A percentile compares a stretch with the other conserved stretches of the same genome.
Conservation (phyloP, 2,797 vertebrate genomes). For the Philypnodon macrostomus region DNA sequence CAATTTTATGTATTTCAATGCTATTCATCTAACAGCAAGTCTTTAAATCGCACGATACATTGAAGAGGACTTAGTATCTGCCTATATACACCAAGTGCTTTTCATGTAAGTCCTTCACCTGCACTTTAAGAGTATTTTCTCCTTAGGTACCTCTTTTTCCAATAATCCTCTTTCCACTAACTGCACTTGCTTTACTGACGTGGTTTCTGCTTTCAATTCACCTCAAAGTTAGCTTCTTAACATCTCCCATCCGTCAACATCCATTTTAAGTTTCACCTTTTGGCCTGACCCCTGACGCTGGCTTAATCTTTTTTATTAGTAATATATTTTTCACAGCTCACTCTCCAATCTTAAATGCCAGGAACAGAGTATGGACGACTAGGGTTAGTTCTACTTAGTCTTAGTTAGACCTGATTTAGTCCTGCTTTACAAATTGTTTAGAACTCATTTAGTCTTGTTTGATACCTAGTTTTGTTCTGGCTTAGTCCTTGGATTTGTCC, state of each 20-base stretch:
- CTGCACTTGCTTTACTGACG: slow-evolving; percentile 17
- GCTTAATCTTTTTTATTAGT: neutral
- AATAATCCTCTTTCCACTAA: slow-evolving; percentile 41
- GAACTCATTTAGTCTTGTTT: too few species aligned
- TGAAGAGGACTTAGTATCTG: slow-evolving; percentile 7
- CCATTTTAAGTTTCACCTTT: too few species aligned
- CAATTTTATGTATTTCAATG: too few species aligned
- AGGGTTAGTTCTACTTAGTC: too few species aligned
- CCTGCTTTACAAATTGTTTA: too few species aligned
- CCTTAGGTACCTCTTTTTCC: slow-evolving; percentile 40
- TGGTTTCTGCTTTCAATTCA: slow-evolving; percentile 27
- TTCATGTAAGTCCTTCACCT: slow-evolving; percentile 1
- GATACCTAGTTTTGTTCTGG: too few species aligned
- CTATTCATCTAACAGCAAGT: too few species aligned
- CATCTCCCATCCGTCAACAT: slow-evolving; percentile 3
- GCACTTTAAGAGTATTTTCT: slow-evolving; percentile 15
- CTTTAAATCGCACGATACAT: too few species aligned
- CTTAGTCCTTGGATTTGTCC: too few species aligned
- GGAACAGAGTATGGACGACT: too few species aligned
- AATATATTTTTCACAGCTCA: slow-evolving; percentile 1
- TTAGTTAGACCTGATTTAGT: neutral
- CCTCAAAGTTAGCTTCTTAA: slow-evolving; percentile 21
- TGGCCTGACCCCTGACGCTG: slow-evolving; percentile 7
- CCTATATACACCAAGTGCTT: neutral
- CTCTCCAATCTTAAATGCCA: too few species aligned